These are phyloP conservation scores for Trachurus trachurus DNA, from an alignment of 2,797 vertebrate species.

Conservation along the genomic window DNA sequence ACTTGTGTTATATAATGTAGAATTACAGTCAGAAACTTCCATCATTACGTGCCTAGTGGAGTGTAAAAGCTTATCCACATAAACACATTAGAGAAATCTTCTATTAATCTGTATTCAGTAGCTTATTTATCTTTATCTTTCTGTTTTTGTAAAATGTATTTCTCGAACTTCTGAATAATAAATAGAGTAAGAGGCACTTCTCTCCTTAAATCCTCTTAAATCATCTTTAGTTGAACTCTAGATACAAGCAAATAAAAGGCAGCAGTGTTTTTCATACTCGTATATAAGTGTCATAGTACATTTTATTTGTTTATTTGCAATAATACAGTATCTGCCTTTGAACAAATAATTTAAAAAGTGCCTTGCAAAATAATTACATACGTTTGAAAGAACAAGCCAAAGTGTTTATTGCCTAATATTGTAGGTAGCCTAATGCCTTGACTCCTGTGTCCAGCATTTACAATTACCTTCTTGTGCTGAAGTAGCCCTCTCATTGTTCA, in stretches of 20 bases:
- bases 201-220: constrained; percentile 37
- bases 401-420: constrained; percentile 16
- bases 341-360: constrained; percentile 38
- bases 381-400: constrained; percentile 15
- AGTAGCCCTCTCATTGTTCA: constrained; percentile 48
- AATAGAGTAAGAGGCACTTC: constrained; percentile 36
- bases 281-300: constrained; percentile 43
- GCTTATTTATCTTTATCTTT: constrained; percentile 48
- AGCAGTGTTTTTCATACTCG: constrained; percentile 12
- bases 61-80: constrained; percentile 48
- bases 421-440: constrained; percentile 21
- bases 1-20: neutral
- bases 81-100: constrained; percentile 31
- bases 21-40: constrained; percentile 8
- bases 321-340: constrained; percentile 45
- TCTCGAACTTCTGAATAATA: constrained; percentile 46
- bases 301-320: constrained; percentile 66
- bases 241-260: constrained; percentile 29
- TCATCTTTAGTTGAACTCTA: constrained; percentile 36
- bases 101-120: constrained; percentile 46
- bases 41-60: constrained; percentile 57
- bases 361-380: constrained; percentile 14
- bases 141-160: constrained; percentile 47
- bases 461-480: constrained; percentile 43
- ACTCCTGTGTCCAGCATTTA: constrained; percentile 38